phyloP scores from a whole-genome alignment of 2,113 vertebrate species.

The Rattus norvegicus region GRCr8 NC_086032.1:96355501-96356000 shows the following conservation, averaged over 20 bases:
- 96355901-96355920: background rate
- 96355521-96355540: background rate
- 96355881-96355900: slow-evolving; percentile 4
- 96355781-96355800: background rate
- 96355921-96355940: slow-evolving; percentile 4
- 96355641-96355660: background rate
- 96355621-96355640: background rate
- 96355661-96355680: slow-evolving; percentile 14
- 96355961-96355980: background rate
- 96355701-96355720: background rate
- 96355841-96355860: background rate
- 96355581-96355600: slow-evolving; percentile 11
- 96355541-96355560: background rate
- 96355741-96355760: background rate
- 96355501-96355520: background rate
- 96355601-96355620: background rate
- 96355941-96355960: slow-evolving; percentile 13
- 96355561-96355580: background rate
- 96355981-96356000: slow-evolving; percentile 40
- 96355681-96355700: background rate
- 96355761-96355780: background rate
- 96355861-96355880: background rate
- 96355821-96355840: background rate
- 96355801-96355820: background rate
- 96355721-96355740: background rate